Conservation (phyloP, 1,140 invertebrate genomes). For the Chelonus insularis region DNA sequence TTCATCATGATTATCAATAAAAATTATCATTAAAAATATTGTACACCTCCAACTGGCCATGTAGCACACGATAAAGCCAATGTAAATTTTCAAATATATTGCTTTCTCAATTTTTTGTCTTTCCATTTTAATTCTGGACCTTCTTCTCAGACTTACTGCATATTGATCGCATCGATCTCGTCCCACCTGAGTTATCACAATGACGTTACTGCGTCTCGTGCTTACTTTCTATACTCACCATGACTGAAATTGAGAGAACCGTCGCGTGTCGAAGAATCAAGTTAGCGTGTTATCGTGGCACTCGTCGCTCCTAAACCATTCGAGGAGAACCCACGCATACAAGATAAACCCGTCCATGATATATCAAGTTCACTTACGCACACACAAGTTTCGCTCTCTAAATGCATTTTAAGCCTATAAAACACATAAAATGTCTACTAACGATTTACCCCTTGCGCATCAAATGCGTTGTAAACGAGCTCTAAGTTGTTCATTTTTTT, state of each 20-base stretch:
- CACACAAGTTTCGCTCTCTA: conserved; percentile 46
- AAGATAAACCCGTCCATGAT: not conserved
- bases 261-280: conserved; percentile 12
- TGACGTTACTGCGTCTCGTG: conserved; percentile 18
- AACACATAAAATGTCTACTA: conserved; percentile 50
- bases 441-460: conserved; percentile 34
- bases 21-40: no score
- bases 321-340: conserved; percentile 6
- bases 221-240: conserved; percentile 19
- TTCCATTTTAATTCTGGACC: conserved; percentile 46
- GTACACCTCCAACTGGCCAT: not conserved
- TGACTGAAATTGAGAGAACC: conserved; percentile 15
- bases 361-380: conserved; percentile 36
- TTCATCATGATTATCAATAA: no score
- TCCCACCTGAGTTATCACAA: conserved; percentile 19
- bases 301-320: conserved; percentile 4
- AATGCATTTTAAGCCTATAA: conserved; percentile 48
- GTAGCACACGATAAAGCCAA: not conserved
- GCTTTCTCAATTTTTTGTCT: not conserved
- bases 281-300: conserved; percentile 3
- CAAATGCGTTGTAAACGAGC: conserved; percentile 26
- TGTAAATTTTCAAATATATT: not conserved
- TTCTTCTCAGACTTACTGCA: conserved; percentile 56
- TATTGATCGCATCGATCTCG: conserved; percentile 58
- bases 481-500: conserved; percentile 2